These are phyloP conservation scores for Zaprionus bogoriensis DNA, from an alignment of 2,888 invertebrate species.

Conservation along the genomic window DNA sequence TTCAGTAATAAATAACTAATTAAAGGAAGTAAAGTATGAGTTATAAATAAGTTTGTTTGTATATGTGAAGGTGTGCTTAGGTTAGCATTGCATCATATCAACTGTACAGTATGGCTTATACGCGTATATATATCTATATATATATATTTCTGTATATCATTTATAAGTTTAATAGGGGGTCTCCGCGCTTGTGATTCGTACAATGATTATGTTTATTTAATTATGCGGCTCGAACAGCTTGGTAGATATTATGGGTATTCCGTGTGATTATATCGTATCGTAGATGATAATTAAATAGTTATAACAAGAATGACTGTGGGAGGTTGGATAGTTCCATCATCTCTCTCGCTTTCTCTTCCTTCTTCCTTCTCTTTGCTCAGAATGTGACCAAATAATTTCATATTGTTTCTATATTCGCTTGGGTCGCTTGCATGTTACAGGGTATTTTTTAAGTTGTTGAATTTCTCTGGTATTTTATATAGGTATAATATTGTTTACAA, in stretches of 20 bases:
- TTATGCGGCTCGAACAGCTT: slow-evolving; percentile 59
- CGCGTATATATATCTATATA: slow-evolving; percentile 31
- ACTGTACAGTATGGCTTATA: slow-evolving; percentile 72
- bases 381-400: neutral
- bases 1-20: slow-evolving; percentile 36
- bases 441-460: neutral
- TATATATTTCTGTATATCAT: slow-evolving; percentile 26
- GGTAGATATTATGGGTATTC: slow-evolving; percentile 38
- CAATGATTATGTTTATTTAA: slow-evolving; percentile 64
- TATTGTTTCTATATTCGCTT: neutral
- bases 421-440: neutral
- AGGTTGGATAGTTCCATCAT: slow-evolving; percentile 13
- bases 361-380: too few species aligned
- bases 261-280: slow-evolving; percentile 41
- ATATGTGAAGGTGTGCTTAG: slow-evolving; percentile 65
- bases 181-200: slow-evolving; percentile 31
- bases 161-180: slow-evolving; percentile 36
- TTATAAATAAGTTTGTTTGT: slow-evolving; percentile 23
- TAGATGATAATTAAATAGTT: slow-evolving; percentile 54
- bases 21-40: slow-evolving; percentile 30
- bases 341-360: neutral
- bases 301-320: slow-evolving; percentile 64
- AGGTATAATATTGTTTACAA: slow-evolving; percentile 17
- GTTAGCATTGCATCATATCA: slow-evolving; percentile 65
- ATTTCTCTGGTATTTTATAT: neutral